A percentile compares a stretch with the other conserved stretches of the same genome.
Conservation (phyloP, 2,113 vertebrate species). For the Mugil cephalus region DNA sequence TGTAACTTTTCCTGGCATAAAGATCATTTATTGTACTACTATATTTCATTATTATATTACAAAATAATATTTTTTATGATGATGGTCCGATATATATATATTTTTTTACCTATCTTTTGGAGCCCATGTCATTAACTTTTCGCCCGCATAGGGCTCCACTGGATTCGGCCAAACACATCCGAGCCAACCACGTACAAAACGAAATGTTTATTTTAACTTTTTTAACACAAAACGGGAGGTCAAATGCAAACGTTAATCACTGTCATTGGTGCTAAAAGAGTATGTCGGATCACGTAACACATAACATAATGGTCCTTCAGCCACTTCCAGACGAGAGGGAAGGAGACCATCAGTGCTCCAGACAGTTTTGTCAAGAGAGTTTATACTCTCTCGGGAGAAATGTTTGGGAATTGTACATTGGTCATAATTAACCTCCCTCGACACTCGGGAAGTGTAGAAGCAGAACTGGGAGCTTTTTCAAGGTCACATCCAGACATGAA, state of each 20-base stretch:
- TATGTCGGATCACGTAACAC: conserved; percentile 35
- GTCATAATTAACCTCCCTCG: conserved; percentile 65
- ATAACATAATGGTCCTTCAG: conserved; percentile 36
- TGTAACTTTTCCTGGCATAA: too few species aligned
- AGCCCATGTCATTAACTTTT: too few species aligned
- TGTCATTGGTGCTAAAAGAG: conserved; percentile 12
- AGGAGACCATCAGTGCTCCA: conserved; percentile 51
- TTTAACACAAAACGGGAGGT: conserved; percentile 20
- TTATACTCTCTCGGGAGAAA: conserved; percentile 49
- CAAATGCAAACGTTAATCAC: conserved; percentile 47
- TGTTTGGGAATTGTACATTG: conserved; percentile 68
- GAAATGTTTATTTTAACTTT: conserved; percentile 42
- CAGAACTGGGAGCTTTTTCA: conserved; percentile 33
- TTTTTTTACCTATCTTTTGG: too few species aligned
- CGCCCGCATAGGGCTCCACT: too few species aligned
- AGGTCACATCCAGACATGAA: conserved; percentile 17
- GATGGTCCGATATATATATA: too few species aligned
- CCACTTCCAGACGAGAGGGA: conserved; percentile 50
- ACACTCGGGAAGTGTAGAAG: conserved; percentile 40
- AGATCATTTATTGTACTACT: too few species aligned
- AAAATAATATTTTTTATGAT: too few species aligned
- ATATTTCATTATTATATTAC: too few species aligned
- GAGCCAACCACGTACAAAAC: not conserved
- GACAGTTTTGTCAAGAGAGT: conserved; percentile 54
- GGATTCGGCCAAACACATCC: not conserved